Evolutionary conservation across 37 sponge, comb jelly and placozoan genomes (phyloP), one percentile per base, ranked within the genome.

Genomic region (Spongilla lacustris): DNA sequence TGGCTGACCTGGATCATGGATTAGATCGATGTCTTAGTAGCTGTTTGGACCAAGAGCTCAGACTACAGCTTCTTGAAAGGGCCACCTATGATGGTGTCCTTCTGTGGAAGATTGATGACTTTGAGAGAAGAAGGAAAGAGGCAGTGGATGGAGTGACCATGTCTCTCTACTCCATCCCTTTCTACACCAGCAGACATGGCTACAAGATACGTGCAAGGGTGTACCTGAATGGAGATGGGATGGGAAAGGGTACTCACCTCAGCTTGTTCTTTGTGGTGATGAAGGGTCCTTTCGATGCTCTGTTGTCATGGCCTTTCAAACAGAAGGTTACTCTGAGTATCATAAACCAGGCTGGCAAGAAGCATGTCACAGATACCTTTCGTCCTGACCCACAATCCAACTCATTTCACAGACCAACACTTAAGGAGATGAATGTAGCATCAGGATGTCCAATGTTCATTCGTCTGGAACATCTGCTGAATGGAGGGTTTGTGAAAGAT

Each of bases 151-250:
- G 89, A 24, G 66, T 74, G 2, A 93, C 93, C 22, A 2, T 89
- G 50, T 93, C 93, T 35, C 87, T 93, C 3, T 93, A 89, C 80
- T 89, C 89, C 33, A 81, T 86, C 36, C 93, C 93, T 5, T 93
- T 93, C 36, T 93, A 93, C 79, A 86, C 93, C 14, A 69, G 79
- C 8, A 80, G 82, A 22, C 82, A 83, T 25, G 93, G 93, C 0
- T 93, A 93, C 86, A 93, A 93, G 79, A 93, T 93, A 89, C 89
- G 93, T 70, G 89, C 85, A 13, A 74, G 93, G 28, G 72, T 89
- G 31, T 93, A 93, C 50, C 58, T 89, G 32, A 93, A 93, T 78
- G 93, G 93, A 10, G 93, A 93, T 66, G 93, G 93, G 11, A 21
- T 89, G 74, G 93, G 93, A 14, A 93, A 89, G 49, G 76, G 67